A percentile compares a stretch with the other conserved stretches of the same genome.
Conservation (phyloP, 2,888 invertebrate species). For the Drosophila picticornis region DNA sequence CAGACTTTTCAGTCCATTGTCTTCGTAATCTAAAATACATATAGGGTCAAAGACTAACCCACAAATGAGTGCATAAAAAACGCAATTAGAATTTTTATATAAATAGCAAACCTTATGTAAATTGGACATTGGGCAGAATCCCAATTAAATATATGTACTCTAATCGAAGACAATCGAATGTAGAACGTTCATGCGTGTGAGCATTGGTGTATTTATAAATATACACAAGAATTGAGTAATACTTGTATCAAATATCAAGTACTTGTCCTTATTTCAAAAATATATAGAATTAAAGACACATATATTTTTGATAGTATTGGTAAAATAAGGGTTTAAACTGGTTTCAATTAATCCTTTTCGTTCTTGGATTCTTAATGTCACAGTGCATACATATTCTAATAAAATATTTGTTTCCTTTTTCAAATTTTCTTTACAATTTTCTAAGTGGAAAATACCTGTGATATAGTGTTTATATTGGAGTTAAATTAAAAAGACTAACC, state of each 20-base stretch:
- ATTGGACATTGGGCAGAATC: slow-evolving; percentile 13
- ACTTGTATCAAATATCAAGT: slow-evolving; percentile 27
- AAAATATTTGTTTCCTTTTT: neutral
- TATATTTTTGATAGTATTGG: neutral
- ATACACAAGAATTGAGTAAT: slow-evolving; percentile 11
- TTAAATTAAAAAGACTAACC: slow-evolving; percentile 83
- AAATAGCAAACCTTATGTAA: slow-evolving; percentile 10
- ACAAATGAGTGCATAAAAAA: neutral
- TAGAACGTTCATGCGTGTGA: neutral
- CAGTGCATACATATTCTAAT: neutral
- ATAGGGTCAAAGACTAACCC: slow-evolving; percentile 8
- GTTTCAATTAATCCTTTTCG: neutral
- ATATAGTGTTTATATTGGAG: slow-evolving; percentile 78
- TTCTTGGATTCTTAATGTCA: neutral
- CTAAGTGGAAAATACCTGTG: slow-evolving; percentile 59
- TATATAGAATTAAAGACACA: no score
- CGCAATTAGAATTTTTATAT: neutral
- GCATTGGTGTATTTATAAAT: neutral
- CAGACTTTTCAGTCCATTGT: slow-evolving; percentile 7
- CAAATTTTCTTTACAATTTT: neutral
- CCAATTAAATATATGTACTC: slow-evolving; percentile 6
- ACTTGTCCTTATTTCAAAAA: slow-evolving; percentile 5
- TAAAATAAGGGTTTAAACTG: neutral
- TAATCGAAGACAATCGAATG: slow-evolving; percentile 4
- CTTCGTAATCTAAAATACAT: slow-evolving; percentile 14